Percentiles rank a stretch among this genome's conserved stretches.
phyloP scores from a whole-genome alignment of 1,140 invertebrate species.

The Steinernema feltiae region DNA sequence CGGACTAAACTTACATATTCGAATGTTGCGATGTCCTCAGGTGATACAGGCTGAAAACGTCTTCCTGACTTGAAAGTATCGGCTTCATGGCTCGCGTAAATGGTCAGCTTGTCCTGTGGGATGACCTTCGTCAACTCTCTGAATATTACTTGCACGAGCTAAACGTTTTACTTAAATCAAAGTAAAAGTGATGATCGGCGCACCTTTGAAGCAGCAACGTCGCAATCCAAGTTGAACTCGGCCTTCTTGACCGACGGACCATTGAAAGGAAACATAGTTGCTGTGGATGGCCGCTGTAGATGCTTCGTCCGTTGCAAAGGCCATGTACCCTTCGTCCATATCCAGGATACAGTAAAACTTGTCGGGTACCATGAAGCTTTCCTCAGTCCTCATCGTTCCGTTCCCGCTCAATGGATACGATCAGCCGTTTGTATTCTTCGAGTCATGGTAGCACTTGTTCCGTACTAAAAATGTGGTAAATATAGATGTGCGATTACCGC shows the following conservation, averaged over 20 bases:
- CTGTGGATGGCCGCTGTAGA: neutral
- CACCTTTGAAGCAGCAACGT: constrained; percentile 3
- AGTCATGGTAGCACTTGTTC: constrained; percentile 89
- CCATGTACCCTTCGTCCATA: constrained; percentile 97
- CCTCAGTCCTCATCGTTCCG: constrained; percentile 77
- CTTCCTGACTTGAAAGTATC: neutral
- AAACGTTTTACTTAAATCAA: neutral
- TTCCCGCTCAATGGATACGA: constrained; percentile 73
- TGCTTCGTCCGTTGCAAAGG: constrained; percentile 92
- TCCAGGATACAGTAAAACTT: constrained; percentile 93
- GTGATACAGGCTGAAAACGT: neutral
- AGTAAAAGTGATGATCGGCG: neutral
- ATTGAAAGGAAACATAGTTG: neutral
- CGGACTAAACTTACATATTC: neutral
- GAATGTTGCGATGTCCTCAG: neutral
- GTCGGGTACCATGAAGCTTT: constrained; percentile 88
- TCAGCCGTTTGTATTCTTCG: constrained; percentile 72
- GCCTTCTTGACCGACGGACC: neutral
- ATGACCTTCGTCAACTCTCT: neutral
- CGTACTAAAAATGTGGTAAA: constrained; percentile 64
- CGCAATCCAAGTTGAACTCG: neutral
- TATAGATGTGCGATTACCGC: constrained; percentile 19
- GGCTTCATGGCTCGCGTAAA: neutral
- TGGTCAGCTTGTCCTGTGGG: neutral
- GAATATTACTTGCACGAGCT: neutral